Evolutionary conservation across 2,888 invertebrate genomes (phyloP).

Genomic region (Furcula furcula): DNA sequence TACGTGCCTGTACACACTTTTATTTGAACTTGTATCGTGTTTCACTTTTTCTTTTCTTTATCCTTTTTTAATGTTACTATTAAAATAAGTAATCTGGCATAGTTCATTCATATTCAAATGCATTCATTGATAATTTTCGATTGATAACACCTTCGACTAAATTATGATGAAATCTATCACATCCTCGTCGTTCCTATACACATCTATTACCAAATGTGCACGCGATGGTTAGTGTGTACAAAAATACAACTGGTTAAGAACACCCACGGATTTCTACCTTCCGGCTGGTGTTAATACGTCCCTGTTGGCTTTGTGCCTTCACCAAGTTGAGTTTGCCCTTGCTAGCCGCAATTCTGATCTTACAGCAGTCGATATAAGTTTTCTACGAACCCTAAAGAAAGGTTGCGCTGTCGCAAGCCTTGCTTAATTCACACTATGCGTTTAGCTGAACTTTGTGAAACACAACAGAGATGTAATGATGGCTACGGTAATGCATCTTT

Average conservation of each 20-base stretch:
- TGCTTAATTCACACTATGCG: constrained; percentile 73
- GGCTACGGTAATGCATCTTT: constrained; percentile 73
- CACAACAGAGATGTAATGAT: constrained; percentile 72
- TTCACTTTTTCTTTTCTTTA: constrained; percentile 1
- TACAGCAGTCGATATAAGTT: constrained; percentile 43
- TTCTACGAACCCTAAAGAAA: constrained; percentile 19
- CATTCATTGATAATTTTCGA: constrained; percentile 1
- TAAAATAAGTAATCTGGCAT: constrained; percentile 1
- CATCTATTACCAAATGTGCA: constrained; percentile 58
- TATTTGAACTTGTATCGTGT: constrained; percentile 15
- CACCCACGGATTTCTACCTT: constrained; percentile 72
- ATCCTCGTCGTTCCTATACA: constrained; percentile 37
- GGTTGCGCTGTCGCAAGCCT: constrained; percentile 41
- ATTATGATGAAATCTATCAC: constrained; percentile 8
- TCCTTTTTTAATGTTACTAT: background rate
- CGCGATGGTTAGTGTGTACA: constrained; percentile 54
- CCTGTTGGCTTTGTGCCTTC: constrained; percentile 68
- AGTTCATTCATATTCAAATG: constrained; percentile 4
- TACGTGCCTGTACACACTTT: constrained; percentile 25
- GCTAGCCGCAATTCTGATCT: constrained; percentile 47
- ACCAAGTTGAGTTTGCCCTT: constrained; percentile 45
- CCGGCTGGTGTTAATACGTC: constrained; percentile 72
- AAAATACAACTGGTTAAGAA: constrained; percentile 67
- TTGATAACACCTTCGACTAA: constrained; percentile 14
- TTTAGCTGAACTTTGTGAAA: constrained; percentile 78